Percentiles rank a stretch among this genome's conserved stretches.
Evolutionary conservation across 2,797 vertebrate species (phyloP).

Genomic region (Sebastes paucispinis): DNA sequence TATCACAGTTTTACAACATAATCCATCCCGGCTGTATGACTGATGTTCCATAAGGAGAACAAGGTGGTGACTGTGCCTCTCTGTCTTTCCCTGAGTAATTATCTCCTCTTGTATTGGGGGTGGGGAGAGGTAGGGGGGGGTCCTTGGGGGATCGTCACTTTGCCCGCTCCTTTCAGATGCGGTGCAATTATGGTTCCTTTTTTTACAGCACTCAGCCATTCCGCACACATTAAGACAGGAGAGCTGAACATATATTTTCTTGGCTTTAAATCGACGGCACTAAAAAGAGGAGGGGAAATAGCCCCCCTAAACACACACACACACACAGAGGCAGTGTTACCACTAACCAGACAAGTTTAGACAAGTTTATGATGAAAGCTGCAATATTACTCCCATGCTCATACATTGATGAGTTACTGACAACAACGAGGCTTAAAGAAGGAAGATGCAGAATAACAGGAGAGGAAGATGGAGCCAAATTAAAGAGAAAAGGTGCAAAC

Average conservation of each 20-base stretch:
- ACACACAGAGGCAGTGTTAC: not conserved
- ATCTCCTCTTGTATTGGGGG: constrained; percentile 47
- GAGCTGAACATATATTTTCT: constrained; percentile 66
- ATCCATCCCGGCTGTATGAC: constrained; percentile 19
- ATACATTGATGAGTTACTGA: constrained; percentile 48
- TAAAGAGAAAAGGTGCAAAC: not conserved
- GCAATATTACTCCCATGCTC: constrained; percentile 44
- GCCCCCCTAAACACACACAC: not conserved
- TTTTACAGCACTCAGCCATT: constrained; percentile 76
- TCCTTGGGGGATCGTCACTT: constrained; percentile 68
- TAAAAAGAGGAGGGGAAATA: constrained; percentile 44
- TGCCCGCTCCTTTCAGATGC: constrained; percentile 58
- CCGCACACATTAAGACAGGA: constrained; percentile 72
- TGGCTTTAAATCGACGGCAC: constrained; percentile 58
- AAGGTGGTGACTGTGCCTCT: constrained; percentile 50
- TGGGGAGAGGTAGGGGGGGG: not conserved
- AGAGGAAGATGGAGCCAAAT: constrained; percentile 5
- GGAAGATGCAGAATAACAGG: not conserved
- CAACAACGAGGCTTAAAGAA: constrained; percentile 9
- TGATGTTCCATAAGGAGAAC: constrained; percentile 40
- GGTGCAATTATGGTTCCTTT: constrained; percentile 78
- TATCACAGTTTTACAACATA: constrained; percentile 19
- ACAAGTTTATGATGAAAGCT: constrained; percentile 51
- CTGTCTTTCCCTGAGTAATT: constrained; percentile 52
- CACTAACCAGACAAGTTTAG: constrained; percentile 37